Evolutionary conservation across 2,797 vertebrate species (phyloP).

Genomic region (Acipenser ruthenus): DNA sequence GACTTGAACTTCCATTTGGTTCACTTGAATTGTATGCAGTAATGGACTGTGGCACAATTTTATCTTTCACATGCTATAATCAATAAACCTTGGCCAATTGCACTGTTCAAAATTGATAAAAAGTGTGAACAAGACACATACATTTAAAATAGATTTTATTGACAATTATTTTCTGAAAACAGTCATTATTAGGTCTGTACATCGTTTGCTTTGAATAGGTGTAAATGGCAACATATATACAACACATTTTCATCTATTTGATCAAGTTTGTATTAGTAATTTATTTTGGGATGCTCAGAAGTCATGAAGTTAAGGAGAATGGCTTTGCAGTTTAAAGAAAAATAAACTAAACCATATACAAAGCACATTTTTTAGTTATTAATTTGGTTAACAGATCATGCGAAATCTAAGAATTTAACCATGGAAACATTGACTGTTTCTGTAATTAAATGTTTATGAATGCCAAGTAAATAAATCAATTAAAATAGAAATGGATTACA

Average conservation of each 20-base stretch:
- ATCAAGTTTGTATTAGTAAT: no score
- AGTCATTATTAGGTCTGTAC: no score
- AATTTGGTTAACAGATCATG: constrained; percentile 20
- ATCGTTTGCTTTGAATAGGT: no score
- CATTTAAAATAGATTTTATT: no score
- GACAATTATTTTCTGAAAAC: no score
- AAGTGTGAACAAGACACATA: no score
- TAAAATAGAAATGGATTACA: constrained; percentile 26
- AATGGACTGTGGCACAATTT: background rate
- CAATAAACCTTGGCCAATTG: background rate
- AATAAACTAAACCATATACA: constrained; percentile 5
- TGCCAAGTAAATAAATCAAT: constrained; percentile 24
- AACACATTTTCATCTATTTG: no score
- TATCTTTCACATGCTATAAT: background rate
- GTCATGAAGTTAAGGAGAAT: no score
- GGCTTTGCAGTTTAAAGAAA: no score
- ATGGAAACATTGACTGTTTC: constrained; percentile 18
- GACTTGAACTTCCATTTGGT: constrained; percentile 59
- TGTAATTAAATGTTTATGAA: constrained; percentile 22
- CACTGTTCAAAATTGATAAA: no score
- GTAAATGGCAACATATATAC: no score
- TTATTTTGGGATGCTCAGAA: no score
- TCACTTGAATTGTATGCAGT: constrained; percentile 23
- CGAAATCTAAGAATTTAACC: constrained; percentile 24
- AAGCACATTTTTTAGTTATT: constrained; percentile 16